These are phyloP conservation scores for Thalassarche chlororhynchos DNA, from an alignment of 2,113 vertebrate genomes.

Conservation along the genomic window DNA sequence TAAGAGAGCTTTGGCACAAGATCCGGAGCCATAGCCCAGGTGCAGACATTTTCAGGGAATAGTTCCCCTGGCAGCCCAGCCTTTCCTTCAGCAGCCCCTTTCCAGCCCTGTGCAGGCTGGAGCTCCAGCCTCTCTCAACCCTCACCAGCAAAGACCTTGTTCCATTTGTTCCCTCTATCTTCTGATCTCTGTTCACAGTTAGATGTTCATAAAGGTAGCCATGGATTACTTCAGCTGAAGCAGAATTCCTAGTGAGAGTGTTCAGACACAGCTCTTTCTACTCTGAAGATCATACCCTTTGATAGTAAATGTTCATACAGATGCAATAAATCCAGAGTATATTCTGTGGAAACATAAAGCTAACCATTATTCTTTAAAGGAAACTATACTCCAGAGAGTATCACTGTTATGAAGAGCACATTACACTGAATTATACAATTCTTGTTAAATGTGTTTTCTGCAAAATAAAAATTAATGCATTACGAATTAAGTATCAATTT, in stretches of 20 bases:
- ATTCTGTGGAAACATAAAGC: neutral
- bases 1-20: neutral
- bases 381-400: neutral
- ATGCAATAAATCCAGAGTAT: neutral
- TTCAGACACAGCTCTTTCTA: neutral
- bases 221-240: neutral
- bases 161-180: neutral
- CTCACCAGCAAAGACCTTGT: neutral
- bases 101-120: neutral
- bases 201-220: neutral
- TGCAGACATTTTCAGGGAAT: neutral
- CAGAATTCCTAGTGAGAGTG: neutral
- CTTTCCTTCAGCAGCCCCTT: neutral
- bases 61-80: neutral
- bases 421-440: neutral
- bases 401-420: neutral
- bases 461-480: neutral
- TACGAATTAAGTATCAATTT: neutral
- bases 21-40: neutral
- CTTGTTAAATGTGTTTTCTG: neutral
- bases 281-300: neutral
- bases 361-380: neutral
- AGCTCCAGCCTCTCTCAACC: neutral
- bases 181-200: neutral
- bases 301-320: neutral